Evolutionary conservation across 1,140 invertebrate species (phyloP).

Genomic region (Sinella curviseta): DNA sequence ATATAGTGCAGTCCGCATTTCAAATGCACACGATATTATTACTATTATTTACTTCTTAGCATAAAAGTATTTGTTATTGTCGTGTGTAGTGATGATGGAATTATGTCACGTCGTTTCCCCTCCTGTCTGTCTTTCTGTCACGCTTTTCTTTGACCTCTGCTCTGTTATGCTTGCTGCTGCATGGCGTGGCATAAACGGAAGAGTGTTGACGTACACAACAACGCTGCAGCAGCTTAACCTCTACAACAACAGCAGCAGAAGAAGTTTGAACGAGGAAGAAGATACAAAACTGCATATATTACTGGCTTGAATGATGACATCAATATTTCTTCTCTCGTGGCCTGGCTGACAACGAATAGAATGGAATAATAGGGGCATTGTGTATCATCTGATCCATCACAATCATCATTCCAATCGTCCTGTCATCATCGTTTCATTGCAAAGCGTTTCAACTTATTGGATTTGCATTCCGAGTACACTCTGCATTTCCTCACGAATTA

Average conservation of each 20-base stretch:
- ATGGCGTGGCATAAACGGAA: no score
- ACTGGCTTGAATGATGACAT: background rate
- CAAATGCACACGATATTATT: no score
- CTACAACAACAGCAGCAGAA: no score
- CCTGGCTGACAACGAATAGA: background rate
- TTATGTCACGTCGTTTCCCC: background rate
- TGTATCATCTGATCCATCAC: background rate
- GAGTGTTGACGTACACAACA: background rate
- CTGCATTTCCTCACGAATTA: background rate
- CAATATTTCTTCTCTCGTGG: background rate
- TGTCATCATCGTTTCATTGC: background rate
- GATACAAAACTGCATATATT: no score
- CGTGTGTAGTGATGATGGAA: background rate
- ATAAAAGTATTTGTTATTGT: background rate
- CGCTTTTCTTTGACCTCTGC: constrained; percentile 8
- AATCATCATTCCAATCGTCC: background rate
- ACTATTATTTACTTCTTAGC: no score
- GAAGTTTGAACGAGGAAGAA: no score
- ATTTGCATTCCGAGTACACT: background rate
- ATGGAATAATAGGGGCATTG: background rate
- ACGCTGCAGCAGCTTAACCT: background rate
- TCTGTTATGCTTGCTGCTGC: background rate
- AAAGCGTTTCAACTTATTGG: background rate
- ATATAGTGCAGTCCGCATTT: no score
- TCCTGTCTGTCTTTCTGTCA: constrained; percentile 8